Conservation (phyloP, 2,888 invertebrate species). For the Drosophila mercatorum region DNA sequence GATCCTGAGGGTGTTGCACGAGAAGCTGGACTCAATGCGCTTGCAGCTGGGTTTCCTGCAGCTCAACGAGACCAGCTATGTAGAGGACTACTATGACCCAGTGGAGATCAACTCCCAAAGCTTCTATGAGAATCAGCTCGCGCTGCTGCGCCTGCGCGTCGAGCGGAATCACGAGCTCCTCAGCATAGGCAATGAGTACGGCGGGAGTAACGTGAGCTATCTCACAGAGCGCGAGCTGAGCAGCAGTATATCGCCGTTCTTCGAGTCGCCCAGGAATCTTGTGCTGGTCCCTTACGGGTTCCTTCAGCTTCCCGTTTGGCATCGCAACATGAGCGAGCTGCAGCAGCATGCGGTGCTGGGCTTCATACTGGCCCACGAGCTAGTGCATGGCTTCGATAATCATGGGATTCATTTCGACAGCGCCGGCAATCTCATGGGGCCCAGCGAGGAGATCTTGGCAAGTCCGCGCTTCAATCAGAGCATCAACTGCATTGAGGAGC, state of each 20-base stretch:
- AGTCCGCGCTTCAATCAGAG: slow-evolving; percentile 73
- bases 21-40: slow-evolving; percentile 76
- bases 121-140: slow-evolving; percentile 81
- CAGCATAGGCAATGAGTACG: slow-evolving; percentile 18
- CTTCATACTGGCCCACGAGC: slow-evolving; percentile 80
- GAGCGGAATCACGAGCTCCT: slow-evolving; percentile 66
- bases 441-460: slow-evolving; percentile 77
- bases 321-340: slow-evolving; percentile 70
- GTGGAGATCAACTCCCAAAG: slow-evolving; percentile 67
- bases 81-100: slow-evolving; percentile 71
- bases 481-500: slow-evolving; percentile 78
- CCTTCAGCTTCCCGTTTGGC: slow-evolving; percentile 78
- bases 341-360: slow-evolving; percentile 79
- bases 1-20: slow-evolving; percentile 68
- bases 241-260: slow-evolving; percentile 81
- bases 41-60: slow-evolving; percentile 78
- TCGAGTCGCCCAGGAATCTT: slow-evolving; percentile 77
- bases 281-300: slow-evolving; percentile 80
- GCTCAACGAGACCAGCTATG: slow-evolving; percentile 64
- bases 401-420: slow-evolving; percentile 81
- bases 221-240: slow-evolving; percentile 68
- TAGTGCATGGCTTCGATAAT: slow-evolving; percentile 81
- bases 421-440: slow-evolving; percentile 81
- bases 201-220: slow-evolving; percentile 55
- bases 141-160: slow-evolving; percentile 67